phyloP scores from a whole-genome alignment of 2,888 invertebrate genomes.

The Spodoptera picta region DNA sequence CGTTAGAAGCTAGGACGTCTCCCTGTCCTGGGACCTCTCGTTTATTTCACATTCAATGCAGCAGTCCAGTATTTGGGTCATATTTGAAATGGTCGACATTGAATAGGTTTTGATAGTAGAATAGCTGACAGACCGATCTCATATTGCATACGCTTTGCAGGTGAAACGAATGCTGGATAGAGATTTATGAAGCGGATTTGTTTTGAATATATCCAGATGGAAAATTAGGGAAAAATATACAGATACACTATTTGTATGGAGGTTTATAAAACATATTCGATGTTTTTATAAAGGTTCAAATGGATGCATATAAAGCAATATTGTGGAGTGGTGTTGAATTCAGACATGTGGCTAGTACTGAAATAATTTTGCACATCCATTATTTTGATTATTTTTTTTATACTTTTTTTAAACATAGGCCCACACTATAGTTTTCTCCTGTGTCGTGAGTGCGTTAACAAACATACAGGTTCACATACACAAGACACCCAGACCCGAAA shows the following conservation, averaged over 20 bases:
- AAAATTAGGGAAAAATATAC: slow-evolving; percentile 25
- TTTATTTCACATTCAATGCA: slow-evolving; percentile 53
- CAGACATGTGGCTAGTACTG: no score
- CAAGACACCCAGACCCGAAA: no score
- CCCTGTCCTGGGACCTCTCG: slow-evolving; percentile 36
- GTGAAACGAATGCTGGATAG: slow-evolving; percentile 41
- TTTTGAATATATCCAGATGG: slow-evolving; percentile 35
- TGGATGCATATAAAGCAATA: no score
- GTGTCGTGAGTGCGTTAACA: no score
- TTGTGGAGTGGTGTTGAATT: no score
- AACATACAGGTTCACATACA: no score
- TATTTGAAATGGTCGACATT: slow-evolving; percentile 65
- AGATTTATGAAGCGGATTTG: slow-evolving; percentile 40
- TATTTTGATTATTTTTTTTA: no score
- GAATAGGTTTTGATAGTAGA: slow-evolving; percentile 62
- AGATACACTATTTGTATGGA: slow-evolving; percentile 8
- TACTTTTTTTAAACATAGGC: no score
- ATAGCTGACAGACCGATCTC: slow-evolving; percentile 47
- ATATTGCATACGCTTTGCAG: slow-evolving; percentile 48
- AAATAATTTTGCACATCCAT: no score
- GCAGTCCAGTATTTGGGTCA: slow-evolving; percentile 66
- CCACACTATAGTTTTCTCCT: no score
- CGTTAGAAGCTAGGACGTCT: slow-evolving; percentile 2
- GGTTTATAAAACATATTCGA: slow-evolving; percentile 9
- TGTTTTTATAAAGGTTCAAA: neutral